A percentile compares a stretch with the other conserved stretches of the same genome.
These are phyloP conservation scores for Isoperla grammatica DNA, from an alignment of 2,888 invertebrate genomes.

Conservation along the genomic window DNA sequence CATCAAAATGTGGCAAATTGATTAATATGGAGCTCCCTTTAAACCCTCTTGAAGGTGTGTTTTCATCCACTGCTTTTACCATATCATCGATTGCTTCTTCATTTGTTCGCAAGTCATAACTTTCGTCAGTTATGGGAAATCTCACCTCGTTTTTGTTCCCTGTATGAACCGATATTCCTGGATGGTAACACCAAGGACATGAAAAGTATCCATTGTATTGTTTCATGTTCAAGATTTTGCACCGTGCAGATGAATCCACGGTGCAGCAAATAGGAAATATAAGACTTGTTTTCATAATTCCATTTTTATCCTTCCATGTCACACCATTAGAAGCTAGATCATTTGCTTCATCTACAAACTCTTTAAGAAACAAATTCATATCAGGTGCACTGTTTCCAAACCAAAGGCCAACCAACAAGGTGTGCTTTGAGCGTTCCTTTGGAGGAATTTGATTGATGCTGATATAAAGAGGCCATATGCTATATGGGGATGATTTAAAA, in stretches of 20 bases:
- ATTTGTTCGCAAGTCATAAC: neutral
- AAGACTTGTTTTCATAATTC: neutral
- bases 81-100: neutral
- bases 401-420: neutral
- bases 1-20: neutral
- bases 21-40: neutral
- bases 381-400: neutral
- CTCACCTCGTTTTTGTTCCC: neutral
- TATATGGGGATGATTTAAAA: neutral
- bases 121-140: neutral
- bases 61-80: neutral
- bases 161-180: neutral
- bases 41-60: neutral
- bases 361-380: neutral
- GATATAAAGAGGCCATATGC: neutral
- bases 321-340: neutral
- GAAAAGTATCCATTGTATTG: too few relatives aligned
- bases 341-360: constrained; percentile 1
- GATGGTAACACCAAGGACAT: neutral
- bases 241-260: neutral
- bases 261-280: neutral
- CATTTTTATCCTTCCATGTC: neutral
- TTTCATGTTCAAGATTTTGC: neutral
- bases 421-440: neutral
- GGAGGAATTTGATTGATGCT: neutral